These are phyloP conservation scores for Epizoanthus fatuus DNA, from an alignment of 92 coral and sea anemone genomes.

Conservation along the genomic window DNA sequence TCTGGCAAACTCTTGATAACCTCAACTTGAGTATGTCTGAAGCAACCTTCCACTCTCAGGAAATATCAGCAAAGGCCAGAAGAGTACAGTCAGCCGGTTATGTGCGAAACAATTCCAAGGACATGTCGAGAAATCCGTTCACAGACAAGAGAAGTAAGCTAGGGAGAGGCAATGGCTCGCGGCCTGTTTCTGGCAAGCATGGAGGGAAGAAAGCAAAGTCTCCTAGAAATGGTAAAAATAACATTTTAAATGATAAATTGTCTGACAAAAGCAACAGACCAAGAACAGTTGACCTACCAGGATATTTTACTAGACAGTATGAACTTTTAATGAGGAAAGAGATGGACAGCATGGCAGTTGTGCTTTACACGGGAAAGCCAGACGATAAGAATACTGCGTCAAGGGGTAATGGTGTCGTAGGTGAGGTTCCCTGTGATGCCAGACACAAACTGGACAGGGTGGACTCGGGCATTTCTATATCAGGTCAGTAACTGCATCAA, in stretches of 20 bases:
- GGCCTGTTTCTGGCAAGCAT: background rate
- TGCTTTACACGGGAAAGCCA: background rate
- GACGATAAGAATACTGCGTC: background rate
- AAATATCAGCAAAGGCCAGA: constrained; percentile 1
- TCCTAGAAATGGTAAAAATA: constrained; percentile 3
- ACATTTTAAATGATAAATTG: background rate
- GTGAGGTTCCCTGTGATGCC: background rate
- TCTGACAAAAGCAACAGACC: constrained; percentile 39
- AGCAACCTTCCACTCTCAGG: background rate
- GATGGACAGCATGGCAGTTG: constrained; percentile 7
- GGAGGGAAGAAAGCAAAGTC: background rate
- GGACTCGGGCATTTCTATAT: constrained; percentile 32
- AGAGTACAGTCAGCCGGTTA: constrained; percentile 77
- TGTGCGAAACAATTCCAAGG: constrained; percentile 28
- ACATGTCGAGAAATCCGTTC: background rate
- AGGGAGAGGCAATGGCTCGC: background rate
- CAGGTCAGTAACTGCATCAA: background rate
- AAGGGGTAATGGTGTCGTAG: too few relatives aligned
- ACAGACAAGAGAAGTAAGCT: too few relatives aligned
- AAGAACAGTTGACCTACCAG: constrained; percentile 58
- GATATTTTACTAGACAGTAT: constrained; percentile 82
- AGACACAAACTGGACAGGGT: constrained; percentile 15
- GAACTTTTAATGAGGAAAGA: constrained; percentile 40
- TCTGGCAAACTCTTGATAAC: constrained; percentile 71
- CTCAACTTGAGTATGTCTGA: constrained; percentile 74